Conservation (phyloP, 2,113 vertebrate species). For the Aspidoscelis tigris region DNA sequence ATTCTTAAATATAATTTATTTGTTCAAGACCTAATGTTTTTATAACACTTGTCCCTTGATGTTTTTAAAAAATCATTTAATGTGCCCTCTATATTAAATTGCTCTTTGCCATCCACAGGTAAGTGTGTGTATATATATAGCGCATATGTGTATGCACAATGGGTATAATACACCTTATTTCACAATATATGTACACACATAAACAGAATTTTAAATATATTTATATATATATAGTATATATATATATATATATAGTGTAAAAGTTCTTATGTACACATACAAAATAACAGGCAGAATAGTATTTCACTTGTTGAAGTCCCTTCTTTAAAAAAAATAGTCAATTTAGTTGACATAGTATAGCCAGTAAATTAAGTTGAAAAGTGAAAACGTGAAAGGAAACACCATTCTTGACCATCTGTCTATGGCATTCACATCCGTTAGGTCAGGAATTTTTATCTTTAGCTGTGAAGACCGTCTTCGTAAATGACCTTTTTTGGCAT, state of each 20-base stretch:
- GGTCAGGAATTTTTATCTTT: conserved; percentile 97
- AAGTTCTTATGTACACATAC: conserved; percentile 81
- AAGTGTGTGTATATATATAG: conserved; percentile 54
- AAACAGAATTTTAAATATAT: conserved; percentile 67
- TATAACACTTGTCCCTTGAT: conserved; percentile 67
- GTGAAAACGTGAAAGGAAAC: conserved; percentile 93
- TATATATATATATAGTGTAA: conserved; percentile 80
- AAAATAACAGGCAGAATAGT: conserved; percentile 82
- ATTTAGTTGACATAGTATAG: conserved; percentile 97
- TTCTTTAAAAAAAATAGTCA: conserved; percentile 77
- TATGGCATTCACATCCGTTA: conserved; percentile 97
- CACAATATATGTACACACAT: conserved; percentile 72
- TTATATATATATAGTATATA: conserved; percentile 76
- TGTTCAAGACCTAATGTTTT: conserved; percentile 77
- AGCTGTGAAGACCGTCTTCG: conserved; percentile 93
- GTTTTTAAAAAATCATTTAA: conserved; percentile 64
- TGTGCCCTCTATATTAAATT: conserved; percentile 72
- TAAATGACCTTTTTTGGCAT: conserved; percentile 87
- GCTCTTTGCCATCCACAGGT: conserved; percentile 70
- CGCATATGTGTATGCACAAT: conserved; percentile 55
- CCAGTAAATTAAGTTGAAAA: conserved; percentile 99
- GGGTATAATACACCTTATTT: conserved; percentile 70
- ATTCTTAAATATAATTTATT: conserved; percentile 68
- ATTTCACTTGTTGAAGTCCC: conserved; percentile 77
- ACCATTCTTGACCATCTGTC: conserved; percentile 97